These are phyloP conservation scores for Paratrypauchen microcephalus DNA, from an alignment of 2,797 vertebrate species.

Conservation along the genomic window DNA sequence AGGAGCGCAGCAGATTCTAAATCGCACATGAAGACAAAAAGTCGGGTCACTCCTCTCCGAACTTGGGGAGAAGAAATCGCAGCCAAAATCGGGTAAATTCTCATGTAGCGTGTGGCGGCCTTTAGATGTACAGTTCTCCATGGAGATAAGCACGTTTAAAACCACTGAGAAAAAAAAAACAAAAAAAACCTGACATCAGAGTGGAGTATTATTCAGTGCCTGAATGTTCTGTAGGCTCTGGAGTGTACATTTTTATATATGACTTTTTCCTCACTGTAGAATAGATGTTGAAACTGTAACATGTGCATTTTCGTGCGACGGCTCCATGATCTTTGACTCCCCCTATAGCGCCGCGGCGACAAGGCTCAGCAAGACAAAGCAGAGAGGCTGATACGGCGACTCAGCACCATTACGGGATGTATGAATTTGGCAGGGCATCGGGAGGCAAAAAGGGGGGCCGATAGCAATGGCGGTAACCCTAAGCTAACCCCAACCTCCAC, in stretches of 20 bases:
- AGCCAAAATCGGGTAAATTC: too few relatives aligned
- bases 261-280: background rate
- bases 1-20: too few relatives aligned
- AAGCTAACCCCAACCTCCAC: conserved; percentile 59
- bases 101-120: too few relatives aligned
- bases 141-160: background rate
- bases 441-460: conserved; percentile 33
- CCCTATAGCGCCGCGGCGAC: conserved; percentile 42
- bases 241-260: background rate
- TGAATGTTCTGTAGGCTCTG: background rate
- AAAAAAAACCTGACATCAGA: background rate
- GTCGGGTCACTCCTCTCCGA: too few relatives aligned
- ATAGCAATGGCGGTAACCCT: conserved; percentile 45
- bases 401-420: conserved; percentile 60
- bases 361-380: conserved; percentile 58
- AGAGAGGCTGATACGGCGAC: conserved; percentile 51
- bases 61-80: too few relatives aligned
- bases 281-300: background rate
- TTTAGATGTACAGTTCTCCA: background rate
- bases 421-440: conserved; percentile 66
- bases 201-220: background rate
- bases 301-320: conserved; percentile 7
- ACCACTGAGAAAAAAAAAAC: too few relatives aligned
- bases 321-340: conserved; percentile 41
- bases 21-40: too few relatives aligned